Conservation (phyloP, 2,888 invertebrate genomes). For the Rotaria macrura region DNA sequence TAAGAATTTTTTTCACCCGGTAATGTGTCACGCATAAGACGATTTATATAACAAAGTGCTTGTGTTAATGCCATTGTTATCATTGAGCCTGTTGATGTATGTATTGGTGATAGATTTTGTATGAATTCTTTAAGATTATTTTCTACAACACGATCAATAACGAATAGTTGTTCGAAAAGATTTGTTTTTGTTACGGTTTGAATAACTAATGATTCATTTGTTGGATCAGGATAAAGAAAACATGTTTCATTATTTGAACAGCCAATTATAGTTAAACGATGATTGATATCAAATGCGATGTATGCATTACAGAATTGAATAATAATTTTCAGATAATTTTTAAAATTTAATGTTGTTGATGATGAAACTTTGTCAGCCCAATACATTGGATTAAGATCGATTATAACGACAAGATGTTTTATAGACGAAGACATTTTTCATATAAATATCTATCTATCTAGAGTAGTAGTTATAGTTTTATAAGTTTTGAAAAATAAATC, state of each 20-base stretch:
- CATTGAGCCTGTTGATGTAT: conserved; percentile 47
- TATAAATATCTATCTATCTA: no score
- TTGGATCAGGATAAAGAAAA: conserved; percentile 13
- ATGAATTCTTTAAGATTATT: conserved; percentile 3
- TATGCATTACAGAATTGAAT: conserved; percentile 10
- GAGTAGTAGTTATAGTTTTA: no score
- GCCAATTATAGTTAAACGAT: background rate
- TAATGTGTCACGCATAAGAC: conserved; percentile 40
- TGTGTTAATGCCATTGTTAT: conserved; percentile 77
- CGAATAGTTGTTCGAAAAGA: conserved; percentile 10
- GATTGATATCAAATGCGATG: background rate
- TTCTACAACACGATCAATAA: conserved; percentile 4
- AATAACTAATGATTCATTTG: background rate
- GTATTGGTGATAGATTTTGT: conserved; percentile 34
- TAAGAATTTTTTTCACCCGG: conserved; percentile 46
- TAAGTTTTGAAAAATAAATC: no score
- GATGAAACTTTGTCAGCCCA: background rate
- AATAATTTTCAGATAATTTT: background rate
- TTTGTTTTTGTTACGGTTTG: background rate
- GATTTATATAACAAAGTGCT: conserved; percentile 72
- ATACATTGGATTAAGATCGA: conserved; percentile 5
- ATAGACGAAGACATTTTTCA: background rate
- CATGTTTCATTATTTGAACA: background rate
- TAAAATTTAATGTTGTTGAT: background rate
- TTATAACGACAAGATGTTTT: background rate